These are phyloP conservation scores for Bombus consobrinus DNA, from an alignment of 1,140 invertebrate genomes.

Conservation along the genomic window DNA sequence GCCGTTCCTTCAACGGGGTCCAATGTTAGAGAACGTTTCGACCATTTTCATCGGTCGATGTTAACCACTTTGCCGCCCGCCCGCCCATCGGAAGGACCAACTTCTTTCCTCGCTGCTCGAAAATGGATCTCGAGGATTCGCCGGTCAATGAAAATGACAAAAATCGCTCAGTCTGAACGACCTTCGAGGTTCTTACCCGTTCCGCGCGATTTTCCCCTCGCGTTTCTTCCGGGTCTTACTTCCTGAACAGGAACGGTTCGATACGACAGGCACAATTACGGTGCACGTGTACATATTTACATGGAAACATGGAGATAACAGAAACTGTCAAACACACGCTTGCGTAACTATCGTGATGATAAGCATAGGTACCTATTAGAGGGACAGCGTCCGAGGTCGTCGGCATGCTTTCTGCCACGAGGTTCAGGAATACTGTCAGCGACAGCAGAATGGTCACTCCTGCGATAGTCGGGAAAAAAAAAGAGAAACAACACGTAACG, in stretches of 20 bases:
- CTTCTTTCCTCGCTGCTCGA: too few relatives aligned
- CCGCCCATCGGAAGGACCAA: background rate
- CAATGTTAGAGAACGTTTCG: background rate
- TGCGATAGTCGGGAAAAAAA: constrained; percentile 80
- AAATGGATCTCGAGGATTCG: too few relatives aligned
- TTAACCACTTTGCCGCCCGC: background rate
- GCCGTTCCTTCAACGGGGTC: background rate
- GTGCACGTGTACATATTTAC: constrained; percentile 57
- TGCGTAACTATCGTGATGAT: constrained; percentile 50
- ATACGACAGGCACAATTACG: constrained; percentile 24
- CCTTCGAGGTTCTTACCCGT: constrained; percentile 26
- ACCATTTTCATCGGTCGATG: background rate
- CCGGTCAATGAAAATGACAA: background rate
- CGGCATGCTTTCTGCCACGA: constrained; percentile 96
- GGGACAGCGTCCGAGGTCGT: constrained; percentile 94
- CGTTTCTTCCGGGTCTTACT: background rate
- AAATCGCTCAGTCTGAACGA: constrained; percentile 33
- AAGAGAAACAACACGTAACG: constrained; percentile 28
- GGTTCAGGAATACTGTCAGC: constrained; percentile 98
- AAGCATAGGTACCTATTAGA: constrained; percentile 84
- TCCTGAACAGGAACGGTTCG: constrained; percentile 3
- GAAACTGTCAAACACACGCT: constrained; percentile 57
- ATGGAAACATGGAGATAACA: constrained; percentile 35
- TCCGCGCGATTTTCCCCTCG: background rate
- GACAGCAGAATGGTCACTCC: constrained; percentile 99